phyloP scores from a whole-genome alignment of 2,113 vertebrate species.

The Motacilla tschutschensis region DNA sequence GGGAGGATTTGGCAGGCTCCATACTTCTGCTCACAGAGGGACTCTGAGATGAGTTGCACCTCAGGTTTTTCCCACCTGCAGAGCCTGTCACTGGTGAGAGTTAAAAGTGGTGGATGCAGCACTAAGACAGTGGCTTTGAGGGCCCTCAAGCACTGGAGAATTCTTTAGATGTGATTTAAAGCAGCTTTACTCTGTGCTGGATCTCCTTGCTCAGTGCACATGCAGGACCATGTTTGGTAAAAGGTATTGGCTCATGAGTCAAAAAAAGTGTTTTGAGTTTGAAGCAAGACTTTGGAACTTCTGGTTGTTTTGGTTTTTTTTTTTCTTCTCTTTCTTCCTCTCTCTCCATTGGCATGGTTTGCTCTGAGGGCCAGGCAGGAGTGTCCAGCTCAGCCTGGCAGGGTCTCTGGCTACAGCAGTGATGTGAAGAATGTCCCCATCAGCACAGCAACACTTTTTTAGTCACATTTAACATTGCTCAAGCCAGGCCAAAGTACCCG shows the following conservation, averaged over 20 bases:
- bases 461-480: background rate
- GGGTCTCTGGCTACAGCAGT: background rate
- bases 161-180: background rate
- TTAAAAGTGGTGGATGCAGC: background rate
- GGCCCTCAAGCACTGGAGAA: background rate
- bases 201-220: background rate
- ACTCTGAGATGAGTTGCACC: rapidly evolving
- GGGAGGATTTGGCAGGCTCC: background rate
- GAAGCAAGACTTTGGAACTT: background rate
- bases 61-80: background rate
- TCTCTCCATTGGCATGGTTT: background rate
- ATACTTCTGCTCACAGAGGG: background rate
- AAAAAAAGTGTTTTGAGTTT: background rate
- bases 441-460: background rate
- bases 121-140: background rate
- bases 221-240: background rate
- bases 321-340: background rate
- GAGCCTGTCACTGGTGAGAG: background rate
- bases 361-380: background rate
- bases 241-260: background rate
- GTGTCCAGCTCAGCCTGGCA: background rate
- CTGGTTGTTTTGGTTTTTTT: background rate
- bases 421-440: background rate
- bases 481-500: background rate
- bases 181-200: background rate